Evolutionary conservation across 2,888 invertebrate species (phyloP).

Genomic region (Plagiodera versicolora): DNA sequence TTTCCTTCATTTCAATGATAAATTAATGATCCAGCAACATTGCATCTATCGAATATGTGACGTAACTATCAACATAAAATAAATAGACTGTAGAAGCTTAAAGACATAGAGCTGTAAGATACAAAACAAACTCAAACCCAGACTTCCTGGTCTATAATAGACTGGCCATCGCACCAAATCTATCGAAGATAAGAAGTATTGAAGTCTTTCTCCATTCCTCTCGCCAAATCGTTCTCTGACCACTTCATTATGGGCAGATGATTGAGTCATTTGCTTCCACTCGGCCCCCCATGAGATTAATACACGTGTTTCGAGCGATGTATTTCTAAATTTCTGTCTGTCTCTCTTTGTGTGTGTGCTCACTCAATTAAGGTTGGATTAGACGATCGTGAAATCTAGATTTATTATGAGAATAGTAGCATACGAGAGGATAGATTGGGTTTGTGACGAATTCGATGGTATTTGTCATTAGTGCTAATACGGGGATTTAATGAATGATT

Average conservation of each 20-base stretch:
- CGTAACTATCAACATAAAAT: too few relatives aligned
- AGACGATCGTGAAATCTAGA: conserved; percentile 38
- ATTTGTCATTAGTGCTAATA: too few relatives aligned
- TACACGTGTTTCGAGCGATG: conserved; percentile 46
- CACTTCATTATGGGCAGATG: conserved; percentile 52
- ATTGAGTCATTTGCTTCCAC: conserved; percentile 53
- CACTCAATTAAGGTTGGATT: conserved; percentile 34
- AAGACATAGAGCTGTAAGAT: too few relatives aligned
- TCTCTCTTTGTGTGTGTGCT: conserved; percentile 20
- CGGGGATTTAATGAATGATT: too few relatives aligned
- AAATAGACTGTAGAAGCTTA: too few relatives aligned
- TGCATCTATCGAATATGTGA: too few relatives aligned
- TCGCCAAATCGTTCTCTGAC: conserved; percentile 47
- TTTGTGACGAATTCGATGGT: too few relatives aligned
- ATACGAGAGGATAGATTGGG: neutral
- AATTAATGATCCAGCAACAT: too few relatives aligned
- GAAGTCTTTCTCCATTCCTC: conserved; percentile 35
- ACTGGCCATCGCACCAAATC: conserved; percentile 39
- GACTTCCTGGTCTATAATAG: conserved; percentile 17
- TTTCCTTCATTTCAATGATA: too few relatives aligned
- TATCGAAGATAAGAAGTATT: conserved; percentile 51
- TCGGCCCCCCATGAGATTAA: conserved; percentile 52
- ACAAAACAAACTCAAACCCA: neutral
- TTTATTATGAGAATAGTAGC: conserved; percentile 33
- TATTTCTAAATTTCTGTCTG: conserved; percentile 9